A percentile compares a stretch with the other conserved stretches of the same genome.
phyloP scores from a whole-genome alignment of 2,113 vertebrate genomes.

The Daphoenositta chrysoptera region DNA sequence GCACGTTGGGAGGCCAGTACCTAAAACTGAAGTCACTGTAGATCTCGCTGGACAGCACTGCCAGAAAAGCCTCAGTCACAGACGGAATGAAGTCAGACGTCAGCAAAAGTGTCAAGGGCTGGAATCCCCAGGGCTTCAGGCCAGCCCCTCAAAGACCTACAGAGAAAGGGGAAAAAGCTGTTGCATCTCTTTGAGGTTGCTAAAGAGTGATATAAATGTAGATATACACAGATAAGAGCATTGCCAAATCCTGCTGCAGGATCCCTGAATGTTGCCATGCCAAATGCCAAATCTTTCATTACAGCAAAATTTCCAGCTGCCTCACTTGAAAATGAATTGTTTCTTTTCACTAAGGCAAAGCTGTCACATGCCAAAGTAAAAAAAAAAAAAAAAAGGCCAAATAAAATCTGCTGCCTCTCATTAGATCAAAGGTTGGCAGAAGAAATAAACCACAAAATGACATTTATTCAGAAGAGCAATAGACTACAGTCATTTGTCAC shows the following conservation, averaged over 20 bases:
- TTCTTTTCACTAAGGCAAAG: constrained; percentile 41
- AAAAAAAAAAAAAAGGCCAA: not conserved
- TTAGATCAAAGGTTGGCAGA: constrained; percentile 55
- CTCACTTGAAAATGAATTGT: constrained; percentile 26
- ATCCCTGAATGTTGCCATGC: not conserved
- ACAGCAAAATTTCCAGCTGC: constrained; percentile 34
- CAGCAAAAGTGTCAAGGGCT: not conserved
- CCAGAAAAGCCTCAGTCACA: not conserved
- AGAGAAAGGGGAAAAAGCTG: not conserved
- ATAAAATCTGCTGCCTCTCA: constrained; percentile 27
- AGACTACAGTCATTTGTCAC: constrained; percentile 59
- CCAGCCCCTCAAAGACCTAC: not conserved
- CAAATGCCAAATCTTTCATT: constrained; percentile 13
- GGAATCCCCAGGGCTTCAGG: not conserved
- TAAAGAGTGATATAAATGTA: not conserved
- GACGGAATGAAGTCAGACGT: not conserved
- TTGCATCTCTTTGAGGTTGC: not conserved
- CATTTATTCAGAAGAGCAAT: constrained; percentile 45
- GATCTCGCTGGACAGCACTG: not conserved
- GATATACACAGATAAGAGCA: not conserved
- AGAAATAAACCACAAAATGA: constrained; percentile 27
- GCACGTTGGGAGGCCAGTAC: rapidly evolving
- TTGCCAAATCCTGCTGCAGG: not conserved
- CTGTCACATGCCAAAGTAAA: not conserved
- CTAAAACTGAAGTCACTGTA: not conserved